Base-by-base conservation (phyloP, 2,113 vertebrate species). In the Colius striatus region DNA sequence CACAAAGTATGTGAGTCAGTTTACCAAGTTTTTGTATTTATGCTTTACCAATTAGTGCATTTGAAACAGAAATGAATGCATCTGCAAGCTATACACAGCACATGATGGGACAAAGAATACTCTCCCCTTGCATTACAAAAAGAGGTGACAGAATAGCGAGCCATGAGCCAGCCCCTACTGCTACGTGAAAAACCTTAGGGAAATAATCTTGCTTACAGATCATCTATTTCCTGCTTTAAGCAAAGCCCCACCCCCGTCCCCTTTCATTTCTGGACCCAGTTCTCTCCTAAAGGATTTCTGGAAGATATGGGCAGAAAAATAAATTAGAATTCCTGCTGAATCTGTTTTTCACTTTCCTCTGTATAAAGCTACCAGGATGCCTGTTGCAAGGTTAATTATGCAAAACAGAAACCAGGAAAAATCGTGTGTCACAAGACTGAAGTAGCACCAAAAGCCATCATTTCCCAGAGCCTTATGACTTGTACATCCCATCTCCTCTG, bases 151-250 rank as follows among this genome's bases (percentile, higher is more conserved):
- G 65, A 74, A 89, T 2, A 83, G 61, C n/a, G 67, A 95, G 79
- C 75, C 75, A 50, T 6, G 27, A 90, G 72, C 57, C 70, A 93
- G 51, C 48, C 38, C 48, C 60, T 32, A 51, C 53, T 34, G 65
- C 73, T 57, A 53, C 72, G 32, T 36, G 43, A 20, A 71, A 92
- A 34, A 63, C 36, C n/a, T 67, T 45, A 63, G 79, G 81, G 61
- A 93, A 91, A 90, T 80, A 76, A 87, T 73, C 80, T 89, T 65
- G 6, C 85, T 67, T 93, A 86, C 57, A 90, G 75, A 86, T 86
- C 3, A 77, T 74, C 94, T 90, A 72, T 75, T 93, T 89, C 48
- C 75, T 74, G 48, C 71, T n/a, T 43, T 77, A 47, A 41, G 38
- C 38, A 41, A 41, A 41, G 38, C 38, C 9, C 38, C 38, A 41